Evolutionary conservation across 2,797 vertebrate species (phyloP).

Genomic region (Crenichthys baileyi): DNA sequence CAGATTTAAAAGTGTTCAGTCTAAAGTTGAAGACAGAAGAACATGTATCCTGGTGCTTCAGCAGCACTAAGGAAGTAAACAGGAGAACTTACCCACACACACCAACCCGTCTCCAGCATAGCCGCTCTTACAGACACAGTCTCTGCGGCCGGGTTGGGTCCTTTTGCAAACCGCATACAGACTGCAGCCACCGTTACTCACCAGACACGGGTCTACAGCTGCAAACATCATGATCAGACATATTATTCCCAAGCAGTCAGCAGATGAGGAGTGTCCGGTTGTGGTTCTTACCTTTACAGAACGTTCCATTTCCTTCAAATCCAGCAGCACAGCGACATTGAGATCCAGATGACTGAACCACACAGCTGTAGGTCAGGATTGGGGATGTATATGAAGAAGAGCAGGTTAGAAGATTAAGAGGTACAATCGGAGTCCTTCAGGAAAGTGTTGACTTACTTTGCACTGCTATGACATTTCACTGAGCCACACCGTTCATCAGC

Average conservation of each 20-base stretch:
- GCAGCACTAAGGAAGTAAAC: background rate
- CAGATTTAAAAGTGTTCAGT: background rate
- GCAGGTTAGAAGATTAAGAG: background rate
- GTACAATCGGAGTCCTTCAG: background rate
- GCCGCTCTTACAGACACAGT: constrained; percentile 82
- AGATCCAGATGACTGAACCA: constrained; percentile 57
- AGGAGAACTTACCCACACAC: constrained; percentile 82
- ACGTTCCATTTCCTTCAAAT: constrained; percentile 90
- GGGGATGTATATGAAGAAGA: background rate
- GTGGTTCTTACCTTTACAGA: constrained; percentile 84
- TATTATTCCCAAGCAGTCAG: background rate
- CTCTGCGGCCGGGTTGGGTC: constrained; percentile 84
- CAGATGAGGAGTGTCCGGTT: background rate
- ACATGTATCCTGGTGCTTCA: background rate
- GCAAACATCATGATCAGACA: constrained; percentile 15
- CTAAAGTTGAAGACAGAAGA: background rate
- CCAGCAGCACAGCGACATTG: constrained; percentile 89
- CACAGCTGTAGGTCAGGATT: constrained; percentile 78
- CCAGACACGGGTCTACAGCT: constrained; percentile 85
- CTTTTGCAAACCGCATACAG: constrained; percentile 84
- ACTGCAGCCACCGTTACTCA: constrained; percentile 88
- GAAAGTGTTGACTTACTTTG: constrained; percentile 84
- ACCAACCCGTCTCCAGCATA: constrained; percentile 88
- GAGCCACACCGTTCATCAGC: constrained; percentile 80
- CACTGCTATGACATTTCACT: constrained; percentile 88